Evolutionary conservation across 1,140 invertebrate species (phyloP).

Genomic region (Ruditapes philippinarum): DNA sequence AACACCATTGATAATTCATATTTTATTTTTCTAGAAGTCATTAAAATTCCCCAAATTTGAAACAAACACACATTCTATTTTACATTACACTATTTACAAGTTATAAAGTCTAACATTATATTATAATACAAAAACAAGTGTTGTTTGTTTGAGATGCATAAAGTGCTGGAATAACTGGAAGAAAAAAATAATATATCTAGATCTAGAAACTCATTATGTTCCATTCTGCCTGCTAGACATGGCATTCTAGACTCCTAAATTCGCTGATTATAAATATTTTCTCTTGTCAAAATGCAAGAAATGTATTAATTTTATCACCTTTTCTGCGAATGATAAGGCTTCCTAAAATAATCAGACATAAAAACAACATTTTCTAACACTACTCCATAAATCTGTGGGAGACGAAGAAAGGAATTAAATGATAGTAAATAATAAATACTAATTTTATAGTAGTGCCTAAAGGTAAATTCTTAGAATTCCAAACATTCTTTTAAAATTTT

Average conservation of each 20-base stretch:
- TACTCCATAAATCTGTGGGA: neutral
- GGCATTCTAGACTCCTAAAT: neutral
- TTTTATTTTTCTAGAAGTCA: no score
- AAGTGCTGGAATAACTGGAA: neutral
- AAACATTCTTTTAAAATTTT: neutral
- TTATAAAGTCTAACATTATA: no score
- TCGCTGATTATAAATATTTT: neutral
- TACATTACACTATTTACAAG: no score
- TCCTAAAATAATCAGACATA: constrained; percentile 38
- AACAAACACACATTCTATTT: no score
- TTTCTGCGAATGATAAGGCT: constrained; percentile 34
- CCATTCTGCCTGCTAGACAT: neutral
- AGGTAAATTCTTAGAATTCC: constrained; percentile 8
- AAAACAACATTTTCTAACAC: neutral
- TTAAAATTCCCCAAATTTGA: no score
- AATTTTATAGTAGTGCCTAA: neutral
- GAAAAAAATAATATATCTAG: neutral
- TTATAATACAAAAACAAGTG: no score
- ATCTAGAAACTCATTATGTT: constrained; percentile 15
- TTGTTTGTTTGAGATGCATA: no score
- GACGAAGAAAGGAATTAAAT: neutral
- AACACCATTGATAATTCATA: no score
- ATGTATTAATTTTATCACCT: constrained; percentile 32
- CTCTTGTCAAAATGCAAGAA: constrained; percentile 11
- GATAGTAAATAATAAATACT: neutral